Evolutionary conservation across 2,888 invertebrate genomes (phyloP).

Genomic region (Spilarctia lutea): DNA sequence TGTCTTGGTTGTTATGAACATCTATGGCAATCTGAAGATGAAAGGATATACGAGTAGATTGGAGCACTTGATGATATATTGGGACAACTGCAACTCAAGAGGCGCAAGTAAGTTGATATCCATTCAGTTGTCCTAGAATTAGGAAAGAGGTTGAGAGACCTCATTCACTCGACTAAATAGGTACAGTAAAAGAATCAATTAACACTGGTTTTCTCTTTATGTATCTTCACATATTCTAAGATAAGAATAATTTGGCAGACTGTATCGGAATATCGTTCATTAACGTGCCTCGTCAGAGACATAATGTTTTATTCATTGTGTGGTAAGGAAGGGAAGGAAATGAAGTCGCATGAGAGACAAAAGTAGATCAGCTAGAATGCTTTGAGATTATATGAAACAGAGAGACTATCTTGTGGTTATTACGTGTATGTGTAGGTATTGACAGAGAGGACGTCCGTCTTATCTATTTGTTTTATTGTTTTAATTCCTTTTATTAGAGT

Average conservation of each 20-base stretch:
- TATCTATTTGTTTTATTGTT: too few relatives aligned
- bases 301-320: constrained; percentile 45
- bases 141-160: too few relatives aligned
- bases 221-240: neutral
- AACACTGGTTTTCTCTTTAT: too few relatives aligned
- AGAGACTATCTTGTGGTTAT: neutral
- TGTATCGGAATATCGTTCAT: constrained; percentile 43
- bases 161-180: too few relatives aligned
- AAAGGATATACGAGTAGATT: too few relatives aligned
- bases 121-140: too few relatives aligned
- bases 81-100: too few relatives aligned
- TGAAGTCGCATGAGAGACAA: constrained; percentile 38
- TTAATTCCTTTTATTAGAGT: neutral
- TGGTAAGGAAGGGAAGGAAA: constrained; percentile 12
- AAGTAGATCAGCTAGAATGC: constrained; percentile 45
- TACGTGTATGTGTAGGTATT: neutral
- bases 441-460: neutral
- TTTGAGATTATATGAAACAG: constrained; percentile 30
- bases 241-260: neutral
- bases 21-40: too few relatives aligned
- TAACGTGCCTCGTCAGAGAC: constrained; percentile 15
- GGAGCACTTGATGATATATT: too few relatives aligned
- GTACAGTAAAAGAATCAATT: too few relatives aligned
- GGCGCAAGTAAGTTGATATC: too few relatives aligned
- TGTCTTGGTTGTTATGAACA: too few relatives aligned